phyloP scores from a whole-genome alignment of 2,113 vertebrate species.

The Actenoides hombroni region DNA sequence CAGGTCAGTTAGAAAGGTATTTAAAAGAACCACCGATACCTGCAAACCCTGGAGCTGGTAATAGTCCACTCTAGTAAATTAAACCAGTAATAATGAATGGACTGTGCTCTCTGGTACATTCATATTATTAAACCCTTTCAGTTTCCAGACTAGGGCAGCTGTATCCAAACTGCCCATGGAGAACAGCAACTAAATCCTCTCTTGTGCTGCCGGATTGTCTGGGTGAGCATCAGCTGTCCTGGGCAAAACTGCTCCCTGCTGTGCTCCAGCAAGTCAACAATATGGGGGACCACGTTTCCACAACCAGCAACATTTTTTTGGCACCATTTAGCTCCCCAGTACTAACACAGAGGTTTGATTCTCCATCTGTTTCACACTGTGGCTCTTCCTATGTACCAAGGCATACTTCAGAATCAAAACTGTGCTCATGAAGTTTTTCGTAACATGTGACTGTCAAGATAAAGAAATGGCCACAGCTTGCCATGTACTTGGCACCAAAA shows the following conservation, averaged over 20 bases:
- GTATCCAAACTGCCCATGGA: neutral
- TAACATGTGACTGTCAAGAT: neutral
- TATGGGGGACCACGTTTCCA: rapidly evolving
- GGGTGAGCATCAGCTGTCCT: neutral
- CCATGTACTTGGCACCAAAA: neutral
- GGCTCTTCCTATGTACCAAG: neutral
- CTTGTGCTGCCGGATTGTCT: neutral
- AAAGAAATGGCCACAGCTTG: neutral
- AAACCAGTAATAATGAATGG: neutral
- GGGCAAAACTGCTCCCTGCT: neutral
- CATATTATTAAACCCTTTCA: neutral
- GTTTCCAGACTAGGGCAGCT: neutral
- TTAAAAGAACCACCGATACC: neutral
- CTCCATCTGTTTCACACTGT: neutral
- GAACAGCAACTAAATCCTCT: neutral
- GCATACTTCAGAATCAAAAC: neutral
- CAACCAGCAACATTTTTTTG: neutral
- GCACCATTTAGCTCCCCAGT: neutral
- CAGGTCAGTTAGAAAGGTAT: neutral
- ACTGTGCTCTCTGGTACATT: neutral
- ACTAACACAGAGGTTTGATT: neutral
- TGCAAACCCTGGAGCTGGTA: neutral
- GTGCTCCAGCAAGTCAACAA: neutral
- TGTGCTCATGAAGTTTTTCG: neutral
- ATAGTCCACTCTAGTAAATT: neutral